Conservation (phyloP, 37 sponge, comb jelly and placozoan species). For the Halisarca cf. caerulea region DNA sequence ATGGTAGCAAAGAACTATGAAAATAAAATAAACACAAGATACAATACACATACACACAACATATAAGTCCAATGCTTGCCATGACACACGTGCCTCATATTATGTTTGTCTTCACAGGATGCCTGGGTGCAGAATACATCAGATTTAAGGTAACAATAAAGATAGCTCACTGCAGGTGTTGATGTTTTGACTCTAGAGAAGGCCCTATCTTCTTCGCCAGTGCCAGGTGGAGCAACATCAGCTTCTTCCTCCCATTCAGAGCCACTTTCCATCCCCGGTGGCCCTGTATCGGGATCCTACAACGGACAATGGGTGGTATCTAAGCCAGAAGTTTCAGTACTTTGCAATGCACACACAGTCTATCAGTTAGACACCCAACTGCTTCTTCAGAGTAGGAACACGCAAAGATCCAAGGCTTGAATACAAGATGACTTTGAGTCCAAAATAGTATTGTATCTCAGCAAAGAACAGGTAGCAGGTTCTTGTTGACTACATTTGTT, state of each 20-base stretch:
- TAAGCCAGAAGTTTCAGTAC: not conserved
- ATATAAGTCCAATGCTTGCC: no score
- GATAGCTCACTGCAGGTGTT: not conserved
- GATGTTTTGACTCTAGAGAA: not conserved
- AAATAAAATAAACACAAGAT: conserved; percentile 14
- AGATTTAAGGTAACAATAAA: not conserved
- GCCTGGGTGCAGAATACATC: not conserved
- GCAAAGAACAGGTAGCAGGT: no score
- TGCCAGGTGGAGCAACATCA: conserved; percentile 12
- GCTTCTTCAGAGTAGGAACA: not conserved
- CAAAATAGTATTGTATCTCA: no score
- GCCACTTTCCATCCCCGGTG: not conserved
- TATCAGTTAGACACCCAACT: not conserved
- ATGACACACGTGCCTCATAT: conserved; percentile 22
- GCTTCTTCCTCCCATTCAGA: conserved; percentile 10
- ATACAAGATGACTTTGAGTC: no score
- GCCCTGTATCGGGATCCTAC: not conserved
- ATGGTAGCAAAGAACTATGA: conserved; percentile 1
- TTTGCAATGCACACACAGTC: not conserved
- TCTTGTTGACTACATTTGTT: no score
- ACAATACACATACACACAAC: no score
- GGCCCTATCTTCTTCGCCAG: conserved; percentile 5
- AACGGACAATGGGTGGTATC: not conserved
- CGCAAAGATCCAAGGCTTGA: no score
- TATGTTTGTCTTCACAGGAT: conserved; percentile 23